Conservation (phyloP, 2,888 invertebrate genomes). For the Acleris cristana region DNA sequence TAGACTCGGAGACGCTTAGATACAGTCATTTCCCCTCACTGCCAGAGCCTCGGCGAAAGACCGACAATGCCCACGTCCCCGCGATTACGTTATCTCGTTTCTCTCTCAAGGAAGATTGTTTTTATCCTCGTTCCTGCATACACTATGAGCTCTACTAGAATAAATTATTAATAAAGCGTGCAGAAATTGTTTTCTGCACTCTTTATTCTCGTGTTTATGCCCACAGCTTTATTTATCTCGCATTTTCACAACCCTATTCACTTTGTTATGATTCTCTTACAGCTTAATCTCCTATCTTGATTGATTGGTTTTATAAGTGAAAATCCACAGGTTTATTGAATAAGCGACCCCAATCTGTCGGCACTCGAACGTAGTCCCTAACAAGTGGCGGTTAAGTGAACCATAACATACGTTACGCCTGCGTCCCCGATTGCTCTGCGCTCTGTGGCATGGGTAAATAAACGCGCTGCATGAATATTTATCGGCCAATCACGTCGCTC, state of each 20-base stretch:
- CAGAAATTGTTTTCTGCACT: constrained; percentile 6
- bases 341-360: constrained; percentile 36
- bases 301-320: constrained; percentile 30
- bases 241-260: not conserved
- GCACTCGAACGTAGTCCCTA: constrained; percentile 44
- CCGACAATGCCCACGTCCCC: constrained; percentile 34
- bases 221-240: constrained; percentile 6
- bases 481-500: constrained; percentile 46
- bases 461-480: constrained; percentile 53
- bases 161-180: constrained; percentile 34
- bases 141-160: constrained; percentile 29
- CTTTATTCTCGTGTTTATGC: constrained; percentile 6
- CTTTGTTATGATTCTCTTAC: constrained; percentile 2
- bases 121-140: constrained; percentile 37
- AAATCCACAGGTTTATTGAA: constrained; percentile 28
- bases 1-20: constrained; percentile 26
- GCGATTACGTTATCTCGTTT: constrained; percentile 40
- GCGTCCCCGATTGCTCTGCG: constrained; percentile 26
- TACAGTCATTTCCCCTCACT: constrained; percentile 35
- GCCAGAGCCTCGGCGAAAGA: constrained; percentile 24
- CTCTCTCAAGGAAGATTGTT: constrained; percentile 38
- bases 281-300: constrained; percentile 23
- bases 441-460: constrained; percentile 61
- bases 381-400: constrained; percentile 50
- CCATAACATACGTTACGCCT: constrained; percentile 44